Evolutionary conservation across 1,140 invertebrate species (phyloP), one percentile per base, ranked within the genome.

Genomic region (Euwallacea fornicatus): DNA sequence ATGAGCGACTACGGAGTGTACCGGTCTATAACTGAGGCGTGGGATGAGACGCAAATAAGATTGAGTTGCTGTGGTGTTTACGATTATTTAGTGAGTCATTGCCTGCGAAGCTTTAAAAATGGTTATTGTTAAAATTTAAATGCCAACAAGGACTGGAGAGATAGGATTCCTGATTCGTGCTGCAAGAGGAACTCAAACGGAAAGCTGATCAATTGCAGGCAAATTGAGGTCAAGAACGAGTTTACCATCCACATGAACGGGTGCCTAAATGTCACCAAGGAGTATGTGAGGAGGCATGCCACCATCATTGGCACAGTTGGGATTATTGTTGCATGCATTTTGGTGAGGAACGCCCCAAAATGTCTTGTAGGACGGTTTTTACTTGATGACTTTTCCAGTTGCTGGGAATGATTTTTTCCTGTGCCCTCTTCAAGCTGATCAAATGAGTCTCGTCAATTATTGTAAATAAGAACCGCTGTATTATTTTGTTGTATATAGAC

Each of bases 41-140:
- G 94, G 93, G 93, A 94, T 76, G 86, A 88, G 65, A 92, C 91
- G 0, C 93, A 95, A 77, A 86, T 87, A 11, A 83, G 92, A 82
- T 83, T 95, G 47, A 86, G 92, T 76, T 96, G 94, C 81, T 96
- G 94, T 77, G 94, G 93, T 13, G 90, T 95, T 2, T 85, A 85
- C 60, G 85, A 83, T 7, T 72, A 67, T 50, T 50, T 11, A 42
- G 71, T 59, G 90, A 86, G 78, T 83, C 9, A 61, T 11, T 61
- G 7, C 55, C 16, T 58, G 10, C 8, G 8, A 16, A 13, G 21
- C 1, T 58, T 58, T 16, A 2, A 13, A 13, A 1, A 50, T 11
- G 1, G 6, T 50, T 33, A 33, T 33, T 33, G 21, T 33, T 33
- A 2, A 33, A 33, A 33, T 33, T 33, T 33, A 33, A 33, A 33